Base-by-base conservation (phyloP, 2,797 vertebrate species). In the Silurus lanzhouensis region DNA sequence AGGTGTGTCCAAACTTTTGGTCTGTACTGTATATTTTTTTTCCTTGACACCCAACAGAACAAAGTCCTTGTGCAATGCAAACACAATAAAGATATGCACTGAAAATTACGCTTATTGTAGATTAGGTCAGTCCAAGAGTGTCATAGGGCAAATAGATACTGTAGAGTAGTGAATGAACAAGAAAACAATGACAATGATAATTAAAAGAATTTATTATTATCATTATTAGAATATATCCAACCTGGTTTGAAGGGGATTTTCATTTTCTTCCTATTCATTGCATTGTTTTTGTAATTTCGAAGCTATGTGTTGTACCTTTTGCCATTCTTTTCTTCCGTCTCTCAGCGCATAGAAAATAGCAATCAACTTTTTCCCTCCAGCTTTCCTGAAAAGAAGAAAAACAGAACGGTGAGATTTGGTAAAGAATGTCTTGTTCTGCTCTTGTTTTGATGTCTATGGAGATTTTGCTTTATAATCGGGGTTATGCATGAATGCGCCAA, bases 361-460 rank as follows among this genome's bases (percentile, higher is more conserved):
- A 82, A 19, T 38, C 6, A 19, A 31, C 46, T 72, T 70, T 25
- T 20, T 1, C 68, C n/a, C 64, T 22, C 52, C 83, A 64, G 60
- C 25, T 15, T 68, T 68, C 58, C 89, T 88, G 80, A 71, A 88
- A 87, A 84, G 78, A 4, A 86, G 27, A 88, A 87, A 71, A 81
- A 20, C 25, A 38, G 70, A 81, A 84, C 20, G 3, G n/a, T 71
- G 14, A 89, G 38, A 78, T 81, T 84, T 82, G 57, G 9, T 63
- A 63, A 60, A 66, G 17, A 66, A 44, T 20, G 38, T 22, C 52
- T 19, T 22, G 7, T 14, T 22, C 22, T 27, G 61, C 27, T 68
- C 25, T 19, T 77, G 71, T 86, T 82, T 85, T 82, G 44, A 80
- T 85, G 46, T 82, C 48, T 17, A 46, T 66, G 25, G 70, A 46